phyloP scores from a whole-genome alignment of 2,888 invertebrate species.

The Leuctra nigra region DNA sequence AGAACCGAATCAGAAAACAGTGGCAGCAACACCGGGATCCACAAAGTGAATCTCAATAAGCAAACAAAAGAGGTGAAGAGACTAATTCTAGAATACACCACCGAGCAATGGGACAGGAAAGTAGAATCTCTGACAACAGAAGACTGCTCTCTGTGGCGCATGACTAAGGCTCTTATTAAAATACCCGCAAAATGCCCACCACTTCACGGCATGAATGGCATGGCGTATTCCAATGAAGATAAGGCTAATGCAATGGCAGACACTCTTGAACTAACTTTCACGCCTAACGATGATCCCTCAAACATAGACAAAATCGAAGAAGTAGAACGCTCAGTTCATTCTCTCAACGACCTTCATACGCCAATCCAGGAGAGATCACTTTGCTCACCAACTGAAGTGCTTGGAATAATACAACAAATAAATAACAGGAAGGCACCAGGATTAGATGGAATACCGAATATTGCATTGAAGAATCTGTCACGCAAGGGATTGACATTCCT shows the following conservation, averaged over 20 bases:
- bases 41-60: not conserved
- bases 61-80: not conserved
- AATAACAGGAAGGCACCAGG: slow-evolving; percentile 1
- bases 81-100: not conserved
- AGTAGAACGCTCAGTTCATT: not conserved
- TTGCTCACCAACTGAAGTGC: not conserved
- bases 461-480: slow-evolving; percentile 27
- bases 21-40: not conserved
- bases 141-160: not conserved
- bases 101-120: not conserved
- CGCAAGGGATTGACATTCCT: slow-evolving; percentile 22
- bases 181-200: not conserved
- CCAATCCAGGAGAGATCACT: too few species aligned
- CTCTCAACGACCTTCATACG: too few species aligned
- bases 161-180: not conserved
- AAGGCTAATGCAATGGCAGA: not conserved
- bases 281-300: not conserved
- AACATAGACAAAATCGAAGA: not conserved
- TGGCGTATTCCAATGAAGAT: not conserved
- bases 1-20: not conserved
- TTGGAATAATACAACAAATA: not conserved
- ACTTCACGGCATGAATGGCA: not conserved
- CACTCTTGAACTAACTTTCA: not conserved
- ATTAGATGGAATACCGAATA: slow-evolving; percentile 11
- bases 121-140: not conserved